These are phyloP conservation scores for Lutraria lutraria DNA, from an alignment of 2,888 invertebrate species.

Conservation along the genomic window DNA sequence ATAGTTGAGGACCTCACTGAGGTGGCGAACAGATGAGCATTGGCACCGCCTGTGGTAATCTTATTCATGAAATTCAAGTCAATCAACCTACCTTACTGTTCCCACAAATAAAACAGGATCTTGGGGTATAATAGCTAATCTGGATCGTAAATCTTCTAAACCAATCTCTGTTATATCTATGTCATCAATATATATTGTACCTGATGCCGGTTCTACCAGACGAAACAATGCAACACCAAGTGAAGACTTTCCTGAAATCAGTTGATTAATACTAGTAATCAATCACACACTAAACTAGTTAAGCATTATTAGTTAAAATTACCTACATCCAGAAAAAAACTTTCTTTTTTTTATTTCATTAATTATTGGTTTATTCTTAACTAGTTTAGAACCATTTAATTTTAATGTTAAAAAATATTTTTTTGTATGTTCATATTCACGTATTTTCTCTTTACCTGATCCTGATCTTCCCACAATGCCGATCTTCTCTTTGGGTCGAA, in stretches of 20 bases:
- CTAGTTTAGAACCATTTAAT: too few species aligned
- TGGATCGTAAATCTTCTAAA: conserved; percentile 88
- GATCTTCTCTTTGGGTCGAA: conserved; percentile 89
- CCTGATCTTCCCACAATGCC: conserved; percentile 89
- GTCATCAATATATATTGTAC: conserved; percentile 88
- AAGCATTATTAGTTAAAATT: background rate
- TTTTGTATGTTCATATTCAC: too few species aligned
- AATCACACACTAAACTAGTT: background rate
- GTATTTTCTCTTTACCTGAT: conserved; percentile 84
- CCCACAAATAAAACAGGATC: conserved; percentile 90
- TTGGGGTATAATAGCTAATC: conserved; percentile 88
- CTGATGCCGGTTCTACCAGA: conserved; percentile 88
- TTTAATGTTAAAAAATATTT: too few species aligned
- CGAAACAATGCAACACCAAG: conserved; percentile 89
- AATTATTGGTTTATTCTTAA: too few species aligned
- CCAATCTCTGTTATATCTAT: conserved; percentile 88
- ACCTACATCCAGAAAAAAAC: too few species aligned
- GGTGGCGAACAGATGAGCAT: too few species aligned
- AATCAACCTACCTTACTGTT: conserved; percentile 87
- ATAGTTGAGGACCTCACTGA: too few species aligned
- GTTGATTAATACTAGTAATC: background rate
- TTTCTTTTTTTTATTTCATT: too few species aligned
- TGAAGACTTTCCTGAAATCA: conserved; percentile 86
- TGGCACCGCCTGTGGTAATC: too few species aligned
- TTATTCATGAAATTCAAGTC: too few species aligned